Evolutionary conservation across 2,888 invertebrate genomes (phyloP).

Genomic region (Drosophila recens): DNA sequence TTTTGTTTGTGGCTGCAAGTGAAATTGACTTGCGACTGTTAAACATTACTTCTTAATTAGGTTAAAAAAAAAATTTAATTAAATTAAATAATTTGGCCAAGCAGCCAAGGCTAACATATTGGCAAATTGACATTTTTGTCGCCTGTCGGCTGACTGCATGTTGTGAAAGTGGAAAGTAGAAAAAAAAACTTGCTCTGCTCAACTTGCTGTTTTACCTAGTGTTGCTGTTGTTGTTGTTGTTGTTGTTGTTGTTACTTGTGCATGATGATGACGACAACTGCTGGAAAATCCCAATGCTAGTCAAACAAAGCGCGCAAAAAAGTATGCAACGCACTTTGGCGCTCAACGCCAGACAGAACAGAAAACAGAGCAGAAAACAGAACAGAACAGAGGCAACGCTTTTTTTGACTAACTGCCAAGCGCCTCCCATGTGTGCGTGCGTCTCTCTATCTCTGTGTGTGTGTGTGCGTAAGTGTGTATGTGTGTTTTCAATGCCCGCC

Average conservation of each 20-base stretch:
- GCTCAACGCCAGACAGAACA: slow-evolving; percentile 58
- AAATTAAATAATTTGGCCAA: background rate
- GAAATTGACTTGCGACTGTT: background rate
- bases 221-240: slow-evolving; percentile 45
- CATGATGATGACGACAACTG: slow-evolving; percentile 61
- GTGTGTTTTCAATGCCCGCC: slow-evolving; percentile 74
- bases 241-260: slow-evolving; percentile 35
- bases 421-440: slow-evolving; percentile 33
- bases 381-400: slow-evolving; percentile 29
- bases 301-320: slow-evolving; percentile 77
- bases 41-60: background rate
- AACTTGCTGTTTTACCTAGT: slow-evolving; percentile 36
- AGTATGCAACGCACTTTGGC: slow-evolving; percentile 77
- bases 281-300: slow-evolving; percentile 76
- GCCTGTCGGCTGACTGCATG: slow-evolving; percentile 58
- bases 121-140: slow-evolving; percentile 63
- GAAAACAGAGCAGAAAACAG: background rate
- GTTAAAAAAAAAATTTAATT: background rate
- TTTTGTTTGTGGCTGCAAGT: slow-evolving; percentile 11
- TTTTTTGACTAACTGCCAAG: slow-evolving; percentile 72
- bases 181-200: slow-evolving; percentile 37
- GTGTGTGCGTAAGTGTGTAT: slow-evolving; percentile 22
- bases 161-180: slow-evolving; percentile 51
- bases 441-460: slow-evolving; percentile 6
- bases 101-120: background rate